Base-by-base conservation (phyloP, 2,113 vertebrate genomes). In the Dasyurus viverrinus region DNA sequence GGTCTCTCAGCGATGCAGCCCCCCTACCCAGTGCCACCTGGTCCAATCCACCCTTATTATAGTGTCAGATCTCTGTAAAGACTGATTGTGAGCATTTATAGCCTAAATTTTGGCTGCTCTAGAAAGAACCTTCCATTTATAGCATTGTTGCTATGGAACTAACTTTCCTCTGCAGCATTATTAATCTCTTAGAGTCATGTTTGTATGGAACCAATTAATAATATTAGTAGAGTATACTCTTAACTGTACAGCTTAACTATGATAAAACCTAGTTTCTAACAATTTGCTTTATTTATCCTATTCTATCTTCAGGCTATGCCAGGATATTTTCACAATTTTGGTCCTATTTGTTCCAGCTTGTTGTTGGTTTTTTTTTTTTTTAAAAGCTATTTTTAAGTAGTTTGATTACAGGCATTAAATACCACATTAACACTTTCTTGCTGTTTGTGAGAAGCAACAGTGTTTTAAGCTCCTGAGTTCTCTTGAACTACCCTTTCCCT, bases 191-290 rank as follows among this genome's bases (percentile, higher is more conserved):
- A 42, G 42, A 84, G 68, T 84, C 68, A 84, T 42, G 19, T 84
- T 84, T 84, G 68, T 84, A 84, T 42, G 68, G n/a, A 84, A 84
- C 68, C n/a, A 84, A 84, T 84, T 84, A 84, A 84, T 84, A 84
- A 84, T 84, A 42, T 84, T 84, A 42, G n/a, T 84, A 42, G 68
- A n/a, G 2, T 42, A 23, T 23, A 84, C n/a, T 19, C 5, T 48
- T 1, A 84, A 84, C 19, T 42, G n/a, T 84, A 84, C n/a, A 6
- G 42, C 6, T 84, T 84, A 84, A 42, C 36, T 42, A 23, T 89
- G 76, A 92, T 93, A 94, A 92, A 91, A 9, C 6, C 92, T n/a
- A 36, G 30, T 92, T 96, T 97, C 14, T 92, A 92, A 30, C 89
- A 91, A 10, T 92, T 89, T 91, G 47, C 50, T 84, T 90, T 57